Evolutionary conservation across 2,113 vertebrate genomes (phyloP), one percentile per base, ranked within the genome.

Genomic region (Chaetodon trifascialis): DNA sequence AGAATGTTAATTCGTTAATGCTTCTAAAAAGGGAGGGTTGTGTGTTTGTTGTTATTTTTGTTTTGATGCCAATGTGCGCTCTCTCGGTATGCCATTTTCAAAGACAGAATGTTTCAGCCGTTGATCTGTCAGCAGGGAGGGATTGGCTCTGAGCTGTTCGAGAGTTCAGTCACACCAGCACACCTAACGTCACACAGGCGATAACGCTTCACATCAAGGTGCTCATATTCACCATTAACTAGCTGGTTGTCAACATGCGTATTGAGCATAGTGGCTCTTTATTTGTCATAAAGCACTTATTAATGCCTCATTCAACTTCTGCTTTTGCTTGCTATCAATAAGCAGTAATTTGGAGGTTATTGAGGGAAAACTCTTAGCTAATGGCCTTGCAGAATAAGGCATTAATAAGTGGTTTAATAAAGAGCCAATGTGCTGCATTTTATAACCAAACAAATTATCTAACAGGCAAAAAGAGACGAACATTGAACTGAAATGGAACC

Each of bases 1-100:
- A 73, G 7, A 2, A 25, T 72, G 49, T 23, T 79, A 70, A 87
- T 89, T 59, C 25, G 51, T 67, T 70, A 62, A 46, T 63, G 68
- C 12, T 5, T 6, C 30, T 55, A 44, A 83, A 75, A 70, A 10
- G 23, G 23, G 7, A 73, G 55, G 40, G 34, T 59, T 58, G 36
- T 49, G 47, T 65, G 23, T 38, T 65, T 54, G 51, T 54, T 30
- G 42, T 52, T 36, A 0, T 36, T 52, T 11, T 47, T 65, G 25
- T 79, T 80, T 55, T 59, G 17, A n/a, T 82, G 30, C 7, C 51
- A 14, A 68, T 68, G 40, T n/a, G 15, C 19, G 2, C 36, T n/a
- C 7, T 40, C 14, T 58, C 7, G 15, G 10, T 59, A 46, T 69
- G 19, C 25, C 5, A 23, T 21, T 74, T 69, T 16, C 52, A 58